Conservation (phyloP, 2,113 vertebrate genomes). For the Misgurnus mizolepis region DNA sequence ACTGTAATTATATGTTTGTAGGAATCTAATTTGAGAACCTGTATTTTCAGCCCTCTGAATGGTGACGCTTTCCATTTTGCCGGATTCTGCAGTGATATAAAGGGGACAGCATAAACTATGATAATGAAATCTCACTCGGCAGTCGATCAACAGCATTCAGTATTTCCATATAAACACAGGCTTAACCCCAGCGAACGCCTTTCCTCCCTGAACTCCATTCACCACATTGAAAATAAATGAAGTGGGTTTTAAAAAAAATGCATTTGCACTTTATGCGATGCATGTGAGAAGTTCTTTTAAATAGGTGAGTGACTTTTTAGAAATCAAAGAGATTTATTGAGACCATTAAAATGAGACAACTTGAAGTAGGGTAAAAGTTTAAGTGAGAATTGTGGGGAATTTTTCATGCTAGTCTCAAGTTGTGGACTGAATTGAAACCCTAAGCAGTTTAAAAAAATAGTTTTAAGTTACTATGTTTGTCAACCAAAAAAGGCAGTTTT, state of each 20-base stretch:
- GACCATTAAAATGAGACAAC: conserved; percentile 51
- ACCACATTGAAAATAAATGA: conserved; percentile 26
- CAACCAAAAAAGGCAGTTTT: too few relatives aligned
- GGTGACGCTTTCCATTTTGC: conserved; percentile 18
- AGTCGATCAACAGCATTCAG: conserved; percentile 54
- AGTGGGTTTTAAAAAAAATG: conserved; percentile 27
- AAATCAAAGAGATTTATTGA: conserved; percentile 58
- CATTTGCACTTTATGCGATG: conserved; percentile 34
- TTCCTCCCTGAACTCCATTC: conserved; percentile 41
- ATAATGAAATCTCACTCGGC: conserved; percentile 50
- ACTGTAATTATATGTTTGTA: conserved; percentile 53
- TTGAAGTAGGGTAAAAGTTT: conserved; percentile 53
- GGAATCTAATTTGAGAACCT: conserved; percentile 29
- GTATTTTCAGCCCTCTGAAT: conserved; percentile 36
- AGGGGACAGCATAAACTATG: conserved; percentile 40
- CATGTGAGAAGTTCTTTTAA: conserved; percentile 45
- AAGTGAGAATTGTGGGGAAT: conserved; percentile 28
- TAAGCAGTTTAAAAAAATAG: not conserved
- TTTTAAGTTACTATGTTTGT: not conserved
- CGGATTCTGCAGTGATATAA: conserved; percentile 27
- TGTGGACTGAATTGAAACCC: conserved; percentile 26
- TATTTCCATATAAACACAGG: conserved; percentile 51
- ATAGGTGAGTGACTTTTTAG: conserved; percentile 51
- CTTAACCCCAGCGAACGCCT: conserved; percentile 53
- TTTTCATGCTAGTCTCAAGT: conserved; percentile 23